A percentile compares a stretch with the other conserved stretches of the same genome.
These are phyloP conservation scores for Pristionchus entomophagus DNA, from an alignment of 2,888 invertebrate species.

Conservation along the genomic window DNA sequence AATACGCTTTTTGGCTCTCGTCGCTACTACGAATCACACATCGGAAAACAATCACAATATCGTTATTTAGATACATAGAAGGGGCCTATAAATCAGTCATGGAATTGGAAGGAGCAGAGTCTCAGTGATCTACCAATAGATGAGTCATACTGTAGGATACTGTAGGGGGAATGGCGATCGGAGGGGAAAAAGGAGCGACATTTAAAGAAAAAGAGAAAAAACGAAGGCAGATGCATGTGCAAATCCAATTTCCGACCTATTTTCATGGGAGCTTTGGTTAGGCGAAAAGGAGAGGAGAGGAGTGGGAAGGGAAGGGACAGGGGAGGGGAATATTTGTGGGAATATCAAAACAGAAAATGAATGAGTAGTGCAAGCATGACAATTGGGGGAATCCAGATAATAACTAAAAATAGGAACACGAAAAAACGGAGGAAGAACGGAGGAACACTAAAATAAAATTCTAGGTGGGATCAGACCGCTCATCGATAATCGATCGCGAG, in stretches of 20 bases:
- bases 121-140: not conserved
- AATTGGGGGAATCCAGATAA: not conserved
- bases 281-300: not conserved
- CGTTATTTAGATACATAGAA: constrained; percentile 1
- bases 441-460: no score
- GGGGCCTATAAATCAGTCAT: constrained; percentile 15
- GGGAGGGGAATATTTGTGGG: no score
- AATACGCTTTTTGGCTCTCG: constrained; percentile 5
- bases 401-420: no score
- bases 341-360: no score
- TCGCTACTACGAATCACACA: not conserved
- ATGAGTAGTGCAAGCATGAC: constrained; percentile 10
- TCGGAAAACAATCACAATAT: not conserved
- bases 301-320: no score
- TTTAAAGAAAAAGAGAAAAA: not conserved
- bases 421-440: no score
- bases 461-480: not conserved
- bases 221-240: not conserved
- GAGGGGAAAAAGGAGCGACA: not conserved
- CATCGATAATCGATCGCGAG: not conserved
- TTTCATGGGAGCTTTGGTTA: constrained; percentile 5
- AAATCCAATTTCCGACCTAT: constrained; percentile 34
- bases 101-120: not conserved
- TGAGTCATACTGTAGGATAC: not conserved
- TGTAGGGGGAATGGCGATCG: not conserved